A percentile compares a stretch with the other conserved stretches of the same genome.
Evolutionary conservation across 2,797 vertebrate genomes (phyloP).

Genomic region (Orestias chungarensis): DNA sequence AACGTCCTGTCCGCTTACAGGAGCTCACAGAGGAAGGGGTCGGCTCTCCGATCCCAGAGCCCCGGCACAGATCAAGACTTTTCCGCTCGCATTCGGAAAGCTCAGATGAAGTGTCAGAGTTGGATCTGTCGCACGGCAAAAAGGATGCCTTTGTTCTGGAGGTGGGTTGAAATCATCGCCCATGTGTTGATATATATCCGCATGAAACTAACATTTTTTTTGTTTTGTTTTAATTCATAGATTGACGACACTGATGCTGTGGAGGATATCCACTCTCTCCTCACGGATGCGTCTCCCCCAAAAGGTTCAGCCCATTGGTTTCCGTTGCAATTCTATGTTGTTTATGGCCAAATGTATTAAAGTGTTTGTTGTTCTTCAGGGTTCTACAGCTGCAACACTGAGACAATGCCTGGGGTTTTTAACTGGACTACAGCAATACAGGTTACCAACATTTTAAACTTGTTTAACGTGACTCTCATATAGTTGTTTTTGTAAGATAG

Average conservation of each 20-base stretch:
- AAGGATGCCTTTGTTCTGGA: constrained; percentile 99
- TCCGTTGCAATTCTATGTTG: neutral
- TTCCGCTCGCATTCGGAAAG: constrained; percentile 97
- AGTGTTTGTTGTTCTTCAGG: constrained; percentile 73
- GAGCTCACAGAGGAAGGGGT: constrained; percentile 90
- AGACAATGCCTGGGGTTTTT: constrained; percentile 97
- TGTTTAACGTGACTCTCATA: neutral
- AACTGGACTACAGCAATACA: constrained; percentile 97
- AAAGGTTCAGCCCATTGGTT: constrained; percentile 76
- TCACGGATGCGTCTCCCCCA: constrained; percentile 89
- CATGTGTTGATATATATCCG: neutral
- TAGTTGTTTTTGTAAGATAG: neutral
- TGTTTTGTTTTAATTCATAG: constrained; percentile 69
- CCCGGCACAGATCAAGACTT: constrained; percentile 90
- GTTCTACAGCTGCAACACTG: constrained; percentile 98
- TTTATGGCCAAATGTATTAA: neutral
- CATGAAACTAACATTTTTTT: neutral
- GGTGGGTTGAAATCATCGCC: constrained; percentile 59
- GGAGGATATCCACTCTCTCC: constrained; percentile 95
- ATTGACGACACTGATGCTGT: constrained; percentile 98
- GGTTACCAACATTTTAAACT: constrained; percentile 69
- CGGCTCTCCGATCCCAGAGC: constrained; percentile 95
- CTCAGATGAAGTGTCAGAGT: constrained; percentile 93
- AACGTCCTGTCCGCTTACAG: constrained; percentile 65
- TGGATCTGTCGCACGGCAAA: constrained; percentile 97